Evolutionary conservation across 2,888 invertebrate species (phyloP), one percentile per base, ranked within the genome.

Genomic region (Poecilobothrus nobilitatus): DNA sequence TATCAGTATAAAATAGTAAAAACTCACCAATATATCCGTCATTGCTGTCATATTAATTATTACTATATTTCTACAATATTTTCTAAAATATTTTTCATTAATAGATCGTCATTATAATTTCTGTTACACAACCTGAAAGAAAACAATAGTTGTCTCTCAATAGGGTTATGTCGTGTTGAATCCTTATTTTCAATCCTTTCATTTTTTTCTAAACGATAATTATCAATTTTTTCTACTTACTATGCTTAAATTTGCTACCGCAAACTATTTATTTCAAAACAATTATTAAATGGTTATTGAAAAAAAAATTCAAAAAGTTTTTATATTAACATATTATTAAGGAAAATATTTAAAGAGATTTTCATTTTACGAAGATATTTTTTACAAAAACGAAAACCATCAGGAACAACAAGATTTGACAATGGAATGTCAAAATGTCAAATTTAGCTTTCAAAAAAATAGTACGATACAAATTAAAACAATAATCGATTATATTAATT

Each of bases 1-100:
- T 37, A 37, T 37, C 37, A 8, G 37, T 12, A 37, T 37, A 27
- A 27, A 4, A 27, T 37, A 10, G 2, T 12, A 37, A 37, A 37
- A 37, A 53, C 15, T 53, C 18, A 53, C 53, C 53, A 53, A 53
- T 53, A 53, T 53, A 53, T 53, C 53, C 18, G 53, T 53, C 53
- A 53, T 53, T 53, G 53, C 53, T 53, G 53, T 53, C 53, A 53
- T 53, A 53, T 53, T 53, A 53, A 53, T 53, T 53, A 53, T 53
- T 53, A 53, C 53, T 53, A 18, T 53, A 18, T 53, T 18, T 2
- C 15, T 53, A 12, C 15, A 53, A 53, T 53, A 18, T 53, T 53
- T 53, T 15, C n/a, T 53, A 53, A 53, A 53, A 12, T 53, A 53
- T 53, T 53, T 53, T 53, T 53, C 18, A 53, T 53, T 53, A 53